Evolutionary conservation across 2,888 invertebrate species (phyloP).

Genomic region (Latrodectus elegans): DNA sequence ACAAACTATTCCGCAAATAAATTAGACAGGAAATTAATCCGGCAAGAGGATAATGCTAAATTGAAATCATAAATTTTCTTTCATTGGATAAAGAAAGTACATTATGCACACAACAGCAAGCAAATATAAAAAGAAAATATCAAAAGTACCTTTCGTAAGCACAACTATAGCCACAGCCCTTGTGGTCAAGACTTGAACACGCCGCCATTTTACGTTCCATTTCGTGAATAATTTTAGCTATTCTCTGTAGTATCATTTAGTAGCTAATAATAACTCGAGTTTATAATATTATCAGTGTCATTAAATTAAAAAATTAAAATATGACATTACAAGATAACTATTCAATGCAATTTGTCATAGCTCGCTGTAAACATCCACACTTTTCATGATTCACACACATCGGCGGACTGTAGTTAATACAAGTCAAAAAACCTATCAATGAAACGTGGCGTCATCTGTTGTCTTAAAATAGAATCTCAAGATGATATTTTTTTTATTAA

Average conservation of each 20-base stretch:
- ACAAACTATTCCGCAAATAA: too few species aligned
- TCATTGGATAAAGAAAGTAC: too few species aligned
- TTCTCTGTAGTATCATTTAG: background rate
- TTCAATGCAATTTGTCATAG: conserved; percentile 16
- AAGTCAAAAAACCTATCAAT: conserved; percentile 31
- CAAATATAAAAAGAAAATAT: too few species aligned
- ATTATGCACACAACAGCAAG: too few species aligned
- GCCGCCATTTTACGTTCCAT: conserved; percentile 58
- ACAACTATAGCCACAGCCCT: conserved; percentile 57
- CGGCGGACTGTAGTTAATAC: conserved; percentile 11
- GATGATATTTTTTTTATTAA: background rate
- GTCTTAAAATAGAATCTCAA: background rate
- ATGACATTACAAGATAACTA: conserved; percentile 38
- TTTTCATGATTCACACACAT: conserved; percentile 57
- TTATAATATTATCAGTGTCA: background rate
- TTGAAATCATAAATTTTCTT: too few species aligned
- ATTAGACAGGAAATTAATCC: too few species aligned
- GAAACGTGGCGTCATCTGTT: conserved; percentile 55
- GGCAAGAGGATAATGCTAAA: too few species aligned
- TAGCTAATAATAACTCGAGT: background rate
- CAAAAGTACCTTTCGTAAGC: background rate
- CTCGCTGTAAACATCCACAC: conserved; percentile 18
- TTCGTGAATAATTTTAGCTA: conserved; percentile 15
- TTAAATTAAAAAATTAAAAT: conserved; percentile 52
- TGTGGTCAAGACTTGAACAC: conserved; percentile 58